Evolutionary conservation across 2,113 vertebrate species (phyloP), one percentile per base, ranked within the genome.

Genomic region (Eptesicus fuscus): DNA sequence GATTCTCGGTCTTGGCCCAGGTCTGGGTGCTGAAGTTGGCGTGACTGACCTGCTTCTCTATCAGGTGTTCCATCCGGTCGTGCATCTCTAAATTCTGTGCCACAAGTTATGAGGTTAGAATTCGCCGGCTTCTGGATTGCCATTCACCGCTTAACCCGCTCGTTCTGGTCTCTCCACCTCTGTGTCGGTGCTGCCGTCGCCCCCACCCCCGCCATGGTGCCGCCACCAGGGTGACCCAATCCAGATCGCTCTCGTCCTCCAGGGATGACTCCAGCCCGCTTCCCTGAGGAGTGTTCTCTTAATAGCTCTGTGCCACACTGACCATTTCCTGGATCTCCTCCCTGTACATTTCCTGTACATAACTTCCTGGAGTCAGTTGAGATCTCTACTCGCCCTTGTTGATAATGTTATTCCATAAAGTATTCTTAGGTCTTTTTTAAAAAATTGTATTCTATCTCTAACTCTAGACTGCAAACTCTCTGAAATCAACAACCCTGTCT

Each of bases 81-180:
- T 98, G 99, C 99, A 99, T 99, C 96, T 99, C 99, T 94, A 99
- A 98, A 97, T 99, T 99, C 99, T 99, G 96, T 51, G 91, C 77
- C 7, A 79, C 73, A 59, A 77, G 4, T 3, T 2, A 1, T 0
- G 3, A 49, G 35, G 28, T 95, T 30, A 83, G 82, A 7, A 9
- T 0, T 1, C 2, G 83, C 18, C 65, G 8, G 44, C 10, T 40
- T 32, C 80, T 16, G 22, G 30, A 20, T 61, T 20, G n/a, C n/a
- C 40, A 0, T 23, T 1, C 1, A 40, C 23, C 67, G 63, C 11
- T 17, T 9, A 20, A 63, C 25, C 5, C 25, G 82, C 13, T 73
- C 78, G 9, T 5, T 30, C 28, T 44, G 30, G n/a, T 6, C 74
- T 89, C 44, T 59, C 73, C 10, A 4, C 4, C 37, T 51, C n/a